Evolutionary conservation across 2,797 vertebrate species (phyloP).

Genomic region (Lophius americanus): DNA sequence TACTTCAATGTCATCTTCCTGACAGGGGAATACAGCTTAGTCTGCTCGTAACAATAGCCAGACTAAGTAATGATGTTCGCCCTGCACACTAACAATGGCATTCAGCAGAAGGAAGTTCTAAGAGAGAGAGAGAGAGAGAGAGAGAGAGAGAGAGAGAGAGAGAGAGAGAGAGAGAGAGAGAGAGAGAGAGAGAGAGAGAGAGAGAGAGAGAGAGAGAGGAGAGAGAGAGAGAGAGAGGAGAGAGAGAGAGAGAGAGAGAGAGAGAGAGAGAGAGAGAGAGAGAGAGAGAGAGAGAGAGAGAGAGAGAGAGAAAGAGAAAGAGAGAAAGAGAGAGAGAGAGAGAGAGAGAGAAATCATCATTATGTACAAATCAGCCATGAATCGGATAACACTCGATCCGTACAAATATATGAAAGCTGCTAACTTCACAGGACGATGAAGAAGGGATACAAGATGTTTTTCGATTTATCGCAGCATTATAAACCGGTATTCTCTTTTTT

Average conservation of each 20-base stretch:
- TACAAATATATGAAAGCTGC: constrained; percentile 9
- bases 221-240: not conserved
- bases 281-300: not conserved
- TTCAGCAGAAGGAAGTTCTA: constrained; percentile 56
- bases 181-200: constrained; percentile 29
- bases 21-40: constrained; percentile 72
- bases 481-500: not conserved
- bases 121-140: not conserved
- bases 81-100: constrained; percentile 66
- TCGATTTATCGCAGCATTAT: not conserved
- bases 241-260: constrained; percentile 3
- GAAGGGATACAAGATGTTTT: not conserved
- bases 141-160: too few species aligned
- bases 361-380: constrained; percentile 52
- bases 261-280: too few species aligned
- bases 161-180: constrained; percentile 9
- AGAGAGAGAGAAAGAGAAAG: too few species aligned
- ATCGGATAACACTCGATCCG: constrained; percentile 46
- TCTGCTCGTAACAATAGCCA: constrained; percentile 66
- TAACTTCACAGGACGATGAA: constrained; percentile 12
- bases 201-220: constrained; percentile 15
- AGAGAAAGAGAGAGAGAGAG: too few species aligned
- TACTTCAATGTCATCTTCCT: constrained; percentile 75
- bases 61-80: constrained; percentile 72
- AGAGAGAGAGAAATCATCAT: constrained; percentile 43